Base-by-base conservation (phyloP, 2,797 vertebrate species). In the Notolepis coatsorum region DNA sequence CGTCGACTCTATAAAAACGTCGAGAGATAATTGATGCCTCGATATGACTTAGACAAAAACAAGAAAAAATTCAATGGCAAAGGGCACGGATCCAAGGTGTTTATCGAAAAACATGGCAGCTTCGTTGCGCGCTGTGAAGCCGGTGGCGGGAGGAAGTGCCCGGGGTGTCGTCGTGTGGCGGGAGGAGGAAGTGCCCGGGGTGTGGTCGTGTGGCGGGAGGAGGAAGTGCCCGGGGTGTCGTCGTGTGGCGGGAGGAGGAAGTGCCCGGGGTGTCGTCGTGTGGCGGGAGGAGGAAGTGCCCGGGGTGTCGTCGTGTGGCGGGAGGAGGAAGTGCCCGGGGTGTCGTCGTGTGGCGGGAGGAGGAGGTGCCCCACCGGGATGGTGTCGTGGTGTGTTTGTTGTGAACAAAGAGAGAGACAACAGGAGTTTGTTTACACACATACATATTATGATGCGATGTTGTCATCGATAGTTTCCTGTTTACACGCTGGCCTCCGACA, bases 1-100 rank as follows among this genome's bases (percentile, higher is more conserved):
- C n/a, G 71, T 73, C 12, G 1, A 72, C 65, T 81, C 88, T 84
- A 86, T 90, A 80, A 89, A 90, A 89, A 87, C 60, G 76, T 90
- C 82, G 50, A 77, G 50, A 77, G 70, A 83, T 85, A 90, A 89
- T 86, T 87, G 79, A 90, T 87, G 87, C 83, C 56, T 85, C 74
- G 85, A 90, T 88, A 89, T 88, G 79, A 84, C 70, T 21, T 45
- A n/a, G n/a, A n/a, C n/a, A n/a, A n/a, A n/a, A n/a, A n/a, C n/a
- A n/a, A n/a, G n/a, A n/a, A n/a, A n/a, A n/a, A n/a, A n/a, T 76
- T 81, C 71, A 85, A 82, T 84, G 59, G 75, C 63, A 47, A n/a
- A 82, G 48, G 81, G 84, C 77, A 79, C 53, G 47, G 30, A 76
- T 87, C 72, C 76, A 84, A 84, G 81, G 75, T 90, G 82, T 87